Evolutionary conservation across 2,797 vertebrate genomes (phyloP).

Genomic region (Acridotheres tristis): DNA sequence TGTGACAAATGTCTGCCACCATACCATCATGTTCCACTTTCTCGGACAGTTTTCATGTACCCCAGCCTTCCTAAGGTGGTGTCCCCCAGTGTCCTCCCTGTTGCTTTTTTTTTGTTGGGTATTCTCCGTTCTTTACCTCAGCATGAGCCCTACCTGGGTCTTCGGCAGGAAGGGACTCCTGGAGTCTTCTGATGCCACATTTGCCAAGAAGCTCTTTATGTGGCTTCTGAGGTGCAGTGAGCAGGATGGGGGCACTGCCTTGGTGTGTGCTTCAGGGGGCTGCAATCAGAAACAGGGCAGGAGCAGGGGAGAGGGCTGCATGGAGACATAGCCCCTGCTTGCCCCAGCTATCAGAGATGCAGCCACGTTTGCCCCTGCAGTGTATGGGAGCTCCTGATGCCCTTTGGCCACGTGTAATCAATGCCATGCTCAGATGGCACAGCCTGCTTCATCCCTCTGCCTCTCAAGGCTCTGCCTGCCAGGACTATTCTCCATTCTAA

Average conservation of each 20-base stretch:
- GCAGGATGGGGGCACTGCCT: not conserved
- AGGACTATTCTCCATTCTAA: not conserved
- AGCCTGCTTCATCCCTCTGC: not conserved
- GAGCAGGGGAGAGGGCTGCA: not conserved
- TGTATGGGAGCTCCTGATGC: not conserved
- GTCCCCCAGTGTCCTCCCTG: not conserved
- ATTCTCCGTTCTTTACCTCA: not conserved
- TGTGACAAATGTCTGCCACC: not conserved
- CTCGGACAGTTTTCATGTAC: not conserved
- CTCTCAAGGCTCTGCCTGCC: not conserved
- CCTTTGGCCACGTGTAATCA: not conserved
- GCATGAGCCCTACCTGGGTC: not conserved
- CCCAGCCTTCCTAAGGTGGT: not conserved
- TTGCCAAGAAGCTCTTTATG: not conserved
- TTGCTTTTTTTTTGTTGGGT: not conserved
- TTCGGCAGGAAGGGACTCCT: not conserved
- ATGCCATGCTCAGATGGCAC: accelerated
- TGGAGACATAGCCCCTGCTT: too few species aligned
- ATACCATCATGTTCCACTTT: not conserved
- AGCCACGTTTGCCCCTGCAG: accelerated
- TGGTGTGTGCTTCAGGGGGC: not conserved
- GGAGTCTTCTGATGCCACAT: not conserved
- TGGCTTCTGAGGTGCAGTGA: not conserved
- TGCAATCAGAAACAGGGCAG: not conserved
- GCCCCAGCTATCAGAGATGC: not conserved